Evolutionary conservation across 2,113 vertebrate species (phyloP).

Genomic region (Otocyon megalotis): DNA sequence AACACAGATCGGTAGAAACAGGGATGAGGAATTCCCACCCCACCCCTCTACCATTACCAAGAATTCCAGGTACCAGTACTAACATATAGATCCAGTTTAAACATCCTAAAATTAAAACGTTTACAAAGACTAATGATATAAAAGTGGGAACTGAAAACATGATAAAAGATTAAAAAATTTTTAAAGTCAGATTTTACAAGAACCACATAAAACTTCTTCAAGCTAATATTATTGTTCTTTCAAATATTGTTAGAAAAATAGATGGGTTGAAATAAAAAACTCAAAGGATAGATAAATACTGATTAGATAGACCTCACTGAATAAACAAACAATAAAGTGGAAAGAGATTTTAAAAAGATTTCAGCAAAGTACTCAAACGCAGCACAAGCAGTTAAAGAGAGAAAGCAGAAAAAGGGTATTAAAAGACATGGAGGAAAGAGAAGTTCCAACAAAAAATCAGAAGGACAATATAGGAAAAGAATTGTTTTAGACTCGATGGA

Average conservation of each 20-base stretch:
- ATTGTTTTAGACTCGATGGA: not conserved
- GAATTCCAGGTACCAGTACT: not conserved
- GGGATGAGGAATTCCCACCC: not conserved
- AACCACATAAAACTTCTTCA: not conserved
- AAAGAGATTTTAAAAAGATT: not conserved
- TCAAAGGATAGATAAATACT: not conserved
- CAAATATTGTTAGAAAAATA: not conserved
- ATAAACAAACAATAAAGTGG: not conserved
- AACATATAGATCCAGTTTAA: not conserved
- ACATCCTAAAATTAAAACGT: not conserved
- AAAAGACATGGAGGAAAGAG: not conserved
- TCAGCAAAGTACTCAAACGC: conserved; percentile 15
- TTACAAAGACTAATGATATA: not conserved
- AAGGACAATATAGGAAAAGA: not conserved
- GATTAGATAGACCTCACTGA: not conserved
- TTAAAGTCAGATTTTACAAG: not conserved
- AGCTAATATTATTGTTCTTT: not conserved
- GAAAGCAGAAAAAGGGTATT: not conserved
- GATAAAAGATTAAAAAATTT: not conserved
- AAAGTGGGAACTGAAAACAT: not conserved
- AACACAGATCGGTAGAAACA: not conserved
- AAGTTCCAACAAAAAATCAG: not conserved
- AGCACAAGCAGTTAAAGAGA: not conserved
- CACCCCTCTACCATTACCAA: not conserved
- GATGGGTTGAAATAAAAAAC: not conserved